Conservation (phyloP, 2,888 invertebrate genomes). For the Augochlorella aurata region DNA sequence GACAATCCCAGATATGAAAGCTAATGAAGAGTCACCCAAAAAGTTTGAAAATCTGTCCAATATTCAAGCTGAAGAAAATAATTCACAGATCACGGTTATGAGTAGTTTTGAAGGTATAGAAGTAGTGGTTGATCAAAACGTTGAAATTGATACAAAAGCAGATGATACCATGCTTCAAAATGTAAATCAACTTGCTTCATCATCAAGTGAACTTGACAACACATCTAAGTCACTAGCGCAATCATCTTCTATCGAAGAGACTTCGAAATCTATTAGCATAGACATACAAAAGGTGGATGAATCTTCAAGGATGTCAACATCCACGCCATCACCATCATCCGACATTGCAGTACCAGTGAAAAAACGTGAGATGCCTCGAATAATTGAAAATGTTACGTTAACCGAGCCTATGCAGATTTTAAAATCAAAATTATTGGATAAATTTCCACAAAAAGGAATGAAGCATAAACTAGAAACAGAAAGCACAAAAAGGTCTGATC, state of each 20-base stretch:
- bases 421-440: slow-evolving; percentile 77
- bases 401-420: slow-evolving; percentile 79
- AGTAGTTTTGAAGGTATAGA: slow-evolving; percentile 69
- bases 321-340: slow-evolving; percentile 67
- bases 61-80: slow-evolving; percentile 43
- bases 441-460: slow-evolving; percentile 69
- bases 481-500: slow-evolving; percentile 56
- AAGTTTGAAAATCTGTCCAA: slow-evolving; percentile 37
- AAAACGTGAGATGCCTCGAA: slow-evolving; percentile 80
- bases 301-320: slow-evolving; percentile 58
- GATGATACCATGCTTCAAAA: slow-evolving; percentile 39
- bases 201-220: slow-evolving; percentile 42
- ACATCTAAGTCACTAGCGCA: slow-evolving; percentile 35
- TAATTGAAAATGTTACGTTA: slow-evolving; percentile 78
- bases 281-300: slow-evolving; percentile 71
- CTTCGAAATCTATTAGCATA: slow-evolving; percentile 56
- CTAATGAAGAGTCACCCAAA: slow-evolving; percentile 23
- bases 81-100: slow-evolving; percentile 60
- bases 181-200: slow-evolving; percentile 35
- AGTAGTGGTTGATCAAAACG: slow-evolving; percentile 67
- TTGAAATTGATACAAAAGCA: slow-evolving; percentile 59
- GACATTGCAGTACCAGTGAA: slow-evolving; percentile 76
- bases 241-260: slow-evolving; percentile 51
- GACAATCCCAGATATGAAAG: slow-evolving; percentile 25
- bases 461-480: slow-evolving; percentile 78